Base-by-base conservation (phyloP, 92 coral and sea anemone species). In the Blastomussa wellsi region DNA sequence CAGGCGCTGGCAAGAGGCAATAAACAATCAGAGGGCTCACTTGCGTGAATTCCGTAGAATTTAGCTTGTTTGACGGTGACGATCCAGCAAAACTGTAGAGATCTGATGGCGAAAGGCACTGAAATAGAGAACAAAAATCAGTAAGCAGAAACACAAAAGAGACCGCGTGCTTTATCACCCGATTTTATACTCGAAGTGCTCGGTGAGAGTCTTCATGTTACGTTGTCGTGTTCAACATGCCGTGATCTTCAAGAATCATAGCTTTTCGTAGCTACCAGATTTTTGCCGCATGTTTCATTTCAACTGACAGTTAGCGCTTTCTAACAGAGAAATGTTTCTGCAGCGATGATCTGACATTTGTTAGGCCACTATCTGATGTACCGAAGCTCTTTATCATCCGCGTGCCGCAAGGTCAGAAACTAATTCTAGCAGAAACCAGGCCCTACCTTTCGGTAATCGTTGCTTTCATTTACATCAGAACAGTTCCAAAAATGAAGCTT, bases 401-500 rank as follows among this genome's bases (percentile, higher is more conserved):
- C 53, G 16, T 5, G 11, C 65, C 66, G 66, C 62, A 55, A 55
- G 32, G 66, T n/a, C n/a, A 24, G 7, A 59, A 24, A 59, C 64
- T 59, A 22, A 57, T 57, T 24, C 65, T 62, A 10, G 16, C 3
- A 17, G 33, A 62, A 62, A 62, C 11, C 7, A 16, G 55, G 17
- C 16, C 77, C 86, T 87, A 91, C 93, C 91, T 52, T 77, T 31
- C 89, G 67, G 70, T 90, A 72, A 1, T 87, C 91, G 12, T 24
- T 59, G 17, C 47, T 68, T 39, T 68, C 55, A 22, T n/a, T 80
- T 2, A 57, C 55, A 11, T 42, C 51, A 12, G 80, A 33, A 48
- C 93, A 90, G 82, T 90, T 79, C 84, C 71, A 87, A 71, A 90
- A 83, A 12, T 69, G 86, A 32, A 90, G 89, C 80, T 84, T 90